Conservation (phyloP, 2,888 invertebrate genomes). For the Alloscopus bannaensis region DNA sequence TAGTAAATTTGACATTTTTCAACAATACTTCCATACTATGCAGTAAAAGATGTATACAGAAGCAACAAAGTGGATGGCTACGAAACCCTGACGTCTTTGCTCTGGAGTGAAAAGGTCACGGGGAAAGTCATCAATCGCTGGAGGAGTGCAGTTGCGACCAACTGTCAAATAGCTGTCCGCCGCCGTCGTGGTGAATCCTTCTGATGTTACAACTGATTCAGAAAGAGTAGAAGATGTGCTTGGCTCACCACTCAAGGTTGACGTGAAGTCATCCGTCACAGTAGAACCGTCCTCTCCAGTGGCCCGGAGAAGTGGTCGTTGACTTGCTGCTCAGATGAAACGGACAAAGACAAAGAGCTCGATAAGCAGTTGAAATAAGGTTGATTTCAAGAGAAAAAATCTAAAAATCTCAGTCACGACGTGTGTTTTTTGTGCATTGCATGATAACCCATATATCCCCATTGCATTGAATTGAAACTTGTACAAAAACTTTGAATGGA, state of each 20-base stretch:
- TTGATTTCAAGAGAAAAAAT: too few relatives aligned
- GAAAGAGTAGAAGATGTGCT: conserved; percentile 18
- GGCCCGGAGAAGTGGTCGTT: conserved; percentile 31
- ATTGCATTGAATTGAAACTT: too few relatives aligned
- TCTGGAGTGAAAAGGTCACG: conserved; percentile 79
- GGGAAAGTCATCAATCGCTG: conserved; percentile 80
- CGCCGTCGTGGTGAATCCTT: conserved; percentile 19
- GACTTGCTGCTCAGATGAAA: conserved; percentile 1
- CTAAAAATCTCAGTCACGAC: too few relatives aligned
- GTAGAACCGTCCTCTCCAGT: conserved; percentile 37
- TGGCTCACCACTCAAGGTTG: conserved; percentile 38
- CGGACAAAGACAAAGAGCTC: too few relatives aligned
- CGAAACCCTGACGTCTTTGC: conserved; percentile 79
- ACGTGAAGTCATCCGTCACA: conserved; percentile 30
- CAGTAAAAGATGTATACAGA: conserved; percentile 82
- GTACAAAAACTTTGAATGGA: too few relatives aligned
- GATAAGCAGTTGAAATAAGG: too few relatives aligned
- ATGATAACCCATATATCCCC: too few relatives aligned
- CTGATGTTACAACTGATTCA: background rate
- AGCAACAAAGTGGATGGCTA: conserved; percentile 79
- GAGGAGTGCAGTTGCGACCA: conserved; percentile 76
- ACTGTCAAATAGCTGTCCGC: conserved; percentile 22
- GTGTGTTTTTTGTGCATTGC: too few relatives aligned
- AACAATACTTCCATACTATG: too few relatives aligned
- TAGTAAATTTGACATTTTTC: too few relatives aligned